Base-by-base conservation (phyloP, 1,140 invertebrate genomes). In the Coenobita brevimanus region DNA sequence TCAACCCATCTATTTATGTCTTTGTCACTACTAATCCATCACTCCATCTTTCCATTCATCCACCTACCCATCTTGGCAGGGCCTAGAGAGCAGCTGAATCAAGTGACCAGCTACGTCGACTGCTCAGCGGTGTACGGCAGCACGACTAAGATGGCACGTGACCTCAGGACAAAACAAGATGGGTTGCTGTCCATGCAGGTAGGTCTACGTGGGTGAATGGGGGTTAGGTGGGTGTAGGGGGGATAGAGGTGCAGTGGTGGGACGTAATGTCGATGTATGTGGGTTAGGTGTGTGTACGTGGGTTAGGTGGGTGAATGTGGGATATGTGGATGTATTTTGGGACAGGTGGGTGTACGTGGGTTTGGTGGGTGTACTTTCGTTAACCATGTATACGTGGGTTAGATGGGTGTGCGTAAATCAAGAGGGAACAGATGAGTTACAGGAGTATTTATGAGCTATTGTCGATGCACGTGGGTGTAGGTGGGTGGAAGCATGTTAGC, bases 91-190 rank as follows among this genome's bases (percentile, higher is more conserved):
- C 96, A 97, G 93, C 96, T 97, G 91, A 92, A 92, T 88, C 96
- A 97, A 73, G 93, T 97, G 15, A 98, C 98, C 0, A 95, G 97
- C 3, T 99, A 94, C 91, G 94, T 99, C 24, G 98, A 99, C 92
- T 97, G 94, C 1, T 99, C 98, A 0, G 96, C 95, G 33, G 94
- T 99, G 13, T 99, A 99, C 92, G 97, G 97, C 62, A 98, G 96
- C 92, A 96, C 95, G 54, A 94, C 95, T 10, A 94, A 95, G 60
- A 95, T 96, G 67, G 95, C 96, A 0, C 95, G 96, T 82, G 95
- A 94, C 86, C 93, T 97, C 0, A 92, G 96, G 64, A 92, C 95
- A 2, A 96, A 96, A 89, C 94, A 95, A 50, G 95, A 95, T 91
- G 96, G 96, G 89, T 75, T 82, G 78, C 36, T 82, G 33, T n/a